Evolutionary conservation across 2,888 invertebrate genomes (phyloP), one percentile per base, ranked within the genome.

Genomic region (Tethea ocularis): DNA sequence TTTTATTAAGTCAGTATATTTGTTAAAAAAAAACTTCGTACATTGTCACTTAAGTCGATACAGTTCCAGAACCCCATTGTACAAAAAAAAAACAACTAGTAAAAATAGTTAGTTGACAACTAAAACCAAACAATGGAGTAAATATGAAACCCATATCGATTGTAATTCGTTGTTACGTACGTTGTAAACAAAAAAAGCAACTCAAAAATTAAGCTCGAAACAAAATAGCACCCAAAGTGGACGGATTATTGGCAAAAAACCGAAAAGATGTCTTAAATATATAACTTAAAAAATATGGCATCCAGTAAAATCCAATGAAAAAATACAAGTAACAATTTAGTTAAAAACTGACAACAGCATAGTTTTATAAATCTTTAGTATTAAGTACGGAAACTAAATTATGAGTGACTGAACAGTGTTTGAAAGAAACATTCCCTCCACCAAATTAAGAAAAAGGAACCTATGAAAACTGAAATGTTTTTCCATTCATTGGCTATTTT

Each of bases 1-100:
- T 67, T 75, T 81, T 80, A 79, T 78, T 63, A 78, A 85, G 88
- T 91, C 88, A 91, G 90, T 93, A 89, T 93, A 93, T 87, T 92
- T 90, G 88, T 91, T 91, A 88, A 87, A 88, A 84, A 29, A 78
- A 84, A 87, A 87, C n/a, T 71, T 86, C 85, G 83, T 89, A 89
- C 86, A 90, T 76, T 77, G 82, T 80, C 77, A 74, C 67, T 61
- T 65, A 72, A 71, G 78, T 67, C 81, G 93, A 87, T 91, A 88
- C 83, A 78, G 93, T 93, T 93, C 93, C 93, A 93, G 93, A 93
- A 90, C 90, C 87, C 90, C 93, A 93, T 93, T 91, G 89, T 74
- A 80, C 82, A 82, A 78, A 83, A 78, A 76, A 74, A 73, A 80
- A 54, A 33, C 74, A 76, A 66, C 66, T 75, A 81, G 75, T 83